Conservation (phyloP, 2,113 vertebrate species). For the Chrysemys picta region DNA sequence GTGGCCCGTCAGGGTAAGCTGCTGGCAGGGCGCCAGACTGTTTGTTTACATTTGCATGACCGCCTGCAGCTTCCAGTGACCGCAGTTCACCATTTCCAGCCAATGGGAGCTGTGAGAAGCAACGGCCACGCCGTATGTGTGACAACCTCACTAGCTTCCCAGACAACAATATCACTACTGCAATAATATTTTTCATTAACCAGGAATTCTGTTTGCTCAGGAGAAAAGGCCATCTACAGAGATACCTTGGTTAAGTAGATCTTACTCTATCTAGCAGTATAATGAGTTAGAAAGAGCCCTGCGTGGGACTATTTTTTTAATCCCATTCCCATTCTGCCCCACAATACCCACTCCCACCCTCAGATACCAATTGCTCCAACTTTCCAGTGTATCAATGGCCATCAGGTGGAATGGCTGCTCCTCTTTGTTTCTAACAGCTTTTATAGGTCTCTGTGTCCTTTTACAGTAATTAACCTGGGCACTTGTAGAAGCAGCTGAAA, state of each 20-base stretch:
- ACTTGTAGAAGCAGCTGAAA: neutral
- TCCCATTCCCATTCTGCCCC: neutral
- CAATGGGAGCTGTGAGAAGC: no score
- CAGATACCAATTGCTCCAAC: neutral
- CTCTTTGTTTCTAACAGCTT: neutral
- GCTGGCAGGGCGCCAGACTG: no score
- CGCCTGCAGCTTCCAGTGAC: no score
- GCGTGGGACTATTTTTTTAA: neutral
- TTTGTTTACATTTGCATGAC: no score
- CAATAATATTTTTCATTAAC: neutral
- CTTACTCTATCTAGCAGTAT: neutral
- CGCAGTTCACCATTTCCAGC: no score
- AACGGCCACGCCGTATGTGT: accelerated
- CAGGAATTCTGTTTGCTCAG: neutral
- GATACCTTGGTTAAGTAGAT: neutral
- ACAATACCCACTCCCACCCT: neutral
- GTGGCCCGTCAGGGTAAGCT: no score
- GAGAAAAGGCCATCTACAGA: neutral
- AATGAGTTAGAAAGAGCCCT: neutral
- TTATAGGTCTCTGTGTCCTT: neutral
- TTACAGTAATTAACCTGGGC: neutral
- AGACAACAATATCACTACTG: neutral
- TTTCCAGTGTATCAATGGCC: neutral
- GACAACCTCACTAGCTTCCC: neutral
- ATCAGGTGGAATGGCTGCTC: neutral